A percentile compares a stretch with the other conserved stretches of the same genome.
These are phyloP conservation scores for Anguilla marmorata DNA, from an alignment of 2,797 vertebrate species.

Conservation along the genomic window DNA sequence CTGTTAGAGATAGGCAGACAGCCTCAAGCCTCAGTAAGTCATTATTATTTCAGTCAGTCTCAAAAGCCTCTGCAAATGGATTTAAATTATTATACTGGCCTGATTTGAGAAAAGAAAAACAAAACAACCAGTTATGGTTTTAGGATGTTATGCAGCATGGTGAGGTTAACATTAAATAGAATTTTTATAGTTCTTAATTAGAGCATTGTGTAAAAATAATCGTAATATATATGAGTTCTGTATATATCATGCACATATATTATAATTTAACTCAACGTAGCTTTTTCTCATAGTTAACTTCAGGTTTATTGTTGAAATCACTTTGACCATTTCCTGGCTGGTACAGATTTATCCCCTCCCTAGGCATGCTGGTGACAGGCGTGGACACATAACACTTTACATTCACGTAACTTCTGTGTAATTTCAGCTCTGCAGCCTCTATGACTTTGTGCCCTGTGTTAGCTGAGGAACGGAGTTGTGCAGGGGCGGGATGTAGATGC, in stretches of 20 bases:
- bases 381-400: slow-evolving; percentile 32
- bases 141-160: background rate
- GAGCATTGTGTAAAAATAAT: background rate
- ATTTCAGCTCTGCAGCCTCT: background rate
- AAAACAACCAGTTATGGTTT: slow-evolving; percentile 15
- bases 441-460: background rate
- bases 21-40: slow-evolving; percentile 13
- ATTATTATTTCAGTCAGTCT: slow-evolving; percentile 16
- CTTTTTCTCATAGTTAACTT: slow-evolving; percentile 31
- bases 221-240: background rate
- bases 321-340: slow-evolving; percentile 18
- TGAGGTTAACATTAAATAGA: slow-evolving; percentile 41
- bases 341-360: slow-evolving; percentile 36
- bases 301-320: slow-evolving; percentile 32
- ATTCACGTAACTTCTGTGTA: slow-evolving; percentile 13
- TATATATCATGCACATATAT: too few relatives aligned
- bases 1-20: background rate
- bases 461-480: slow-evolving; percentile 3
- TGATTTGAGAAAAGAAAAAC: slow-evolving; percentile 17
- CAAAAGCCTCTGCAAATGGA: slow-evolving; percentile 9
- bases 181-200: slow-evolving; percentile 11
- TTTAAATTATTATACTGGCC: slow-evolving; percentile 14
- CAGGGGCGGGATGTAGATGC: background rate
- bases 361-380: slow-evolving; percentile 47
- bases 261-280: too few relatives aligned